phyloP scores from a whole-genome alignment of 2,113 vertebrate species.

The Malaclemys terrapin region DNA sequence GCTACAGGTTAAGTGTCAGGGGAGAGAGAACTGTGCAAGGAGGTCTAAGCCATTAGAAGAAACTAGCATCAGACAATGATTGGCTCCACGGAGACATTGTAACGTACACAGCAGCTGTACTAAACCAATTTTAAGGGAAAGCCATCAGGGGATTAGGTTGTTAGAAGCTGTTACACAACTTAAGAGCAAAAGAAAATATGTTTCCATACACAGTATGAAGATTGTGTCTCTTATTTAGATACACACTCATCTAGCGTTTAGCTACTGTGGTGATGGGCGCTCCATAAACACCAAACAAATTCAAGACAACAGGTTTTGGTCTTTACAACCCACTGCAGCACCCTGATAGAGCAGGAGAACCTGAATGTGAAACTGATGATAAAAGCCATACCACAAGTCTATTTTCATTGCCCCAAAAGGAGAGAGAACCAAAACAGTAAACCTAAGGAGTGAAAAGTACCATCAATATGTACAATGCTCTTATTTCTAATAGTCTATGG shows the following conservation, averaged over 20 bases:
- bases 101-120: neutral
- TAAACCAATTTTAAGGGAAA: neutral
- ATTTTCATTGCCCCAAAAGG: neutral
- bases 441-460: neutral
- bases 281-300: neutral
- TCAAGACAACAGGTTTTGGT: neutral
- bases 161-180: neutral
- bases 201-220: neutral
- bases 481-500: neutral
- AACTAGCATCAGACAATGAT: neutral
- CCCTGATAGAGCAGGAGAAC: neutral
- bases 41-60: neutral
- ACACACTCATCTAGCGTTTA: neutral
- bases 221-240: neutral
- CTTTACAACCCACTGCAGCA: neutral
- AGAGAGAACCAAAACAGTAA: neutral
- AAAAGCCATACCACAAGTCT: neutral
- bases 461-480: neutral
- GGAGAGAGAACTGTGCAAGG: neutral
- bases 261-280: neutral
- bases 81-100: neutral
- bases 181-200: neutral
- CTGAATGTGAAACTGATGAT: neutral
- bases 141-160: neutral
- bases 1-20: accelerated